phyloP scores from a whole-genome alignment of 2,888 invertebrate species.

The Drosophila anomalipes region DNA sequence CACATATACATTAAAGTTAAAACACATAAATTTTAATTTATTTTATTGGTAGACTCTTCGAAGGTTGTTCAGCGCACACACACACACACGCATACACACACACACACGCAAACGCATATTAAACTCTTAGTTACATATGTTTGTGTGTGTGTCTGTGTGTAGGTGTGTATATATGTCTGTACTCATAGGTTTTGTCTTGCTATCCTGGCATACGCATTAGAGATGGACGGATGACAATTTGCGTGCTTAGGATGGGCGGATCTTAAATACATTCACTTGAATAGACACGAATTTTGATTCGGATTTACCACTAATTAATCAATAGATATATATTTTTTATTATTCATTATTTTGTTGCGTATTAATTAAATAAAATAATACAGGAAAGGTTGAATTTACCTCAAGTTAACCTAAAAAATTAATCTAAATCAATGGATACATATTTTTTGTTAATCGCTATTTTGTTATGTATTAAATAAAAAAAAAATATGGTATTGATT shows the following conservation, averaged over 20 bases:
- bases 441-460: neutral
- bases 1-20: conserved; percentile 1
- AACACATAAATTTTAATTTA: neutral
- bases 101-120: neutral
- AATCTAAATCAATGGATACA: neutral
- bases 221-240: neutral
- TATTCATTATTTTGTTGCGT: neutral
- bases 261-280: neutral
- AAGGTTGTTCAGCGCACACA: neutral
- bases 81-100: neutral
- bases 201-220: neutral
- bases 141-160: neutral
- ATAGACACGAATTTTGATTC: neutral
- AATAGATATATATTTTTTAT: neutral
- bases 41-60: conserved; percentile 10
- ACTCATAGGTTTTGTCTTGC: neutral
- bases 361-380: neutral
- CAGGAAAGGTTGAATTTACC: neutral
- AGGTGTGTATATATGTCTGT: neutral
- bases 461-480: conserved; percentile 1
- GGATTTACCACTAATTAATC: neutral
- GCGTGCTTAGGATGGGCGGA: neutral
- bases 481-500: neutral
- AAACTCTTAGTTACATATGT: neutral
- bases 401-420: neutral